Percentiles rank a stretch among this genome's conserved stretches.
Evolutionary conservation across 2,888 invertebrate species (phyloP).

Genomic region (Oligia fasciuncula): DNA sequence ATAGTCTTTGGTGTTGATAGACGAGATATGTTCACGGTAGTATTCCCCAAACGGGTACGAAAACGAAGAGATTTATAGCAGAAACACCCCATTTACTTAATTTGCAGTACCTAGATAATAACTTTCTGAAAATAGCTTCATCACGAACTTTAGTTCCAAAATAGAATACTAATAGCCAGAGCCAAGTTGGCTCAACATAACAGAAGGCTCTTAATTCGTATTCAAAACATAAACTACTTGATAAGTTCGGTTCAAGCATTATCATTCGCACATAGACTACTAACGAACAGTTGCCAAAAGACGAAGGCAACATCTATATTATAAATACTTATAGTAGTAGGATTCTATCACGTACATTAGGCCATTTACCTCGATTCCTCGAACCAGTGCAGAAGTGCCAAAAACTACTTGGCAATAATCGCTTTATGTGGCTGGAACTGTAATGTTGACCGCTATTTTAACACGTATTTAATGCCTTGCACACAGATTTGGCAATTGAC

Average conservation of each 20-base stretch:
- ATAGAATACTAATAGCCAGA: slow-evolving; percentile 8
- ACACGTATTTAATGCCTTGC: slow-evolving; percentile 7
- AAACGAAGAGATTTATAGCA: background rate
- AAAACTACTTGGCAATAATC: slow-evolving; percentile 59
- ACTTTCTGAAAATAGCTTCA: background rate
- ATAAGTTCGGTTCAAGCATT: slow-evolving; percentile 46
- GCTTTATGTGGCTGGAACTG: slow-evolving; percentile 34
- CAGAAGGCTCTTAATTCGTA: slow-evolving; percentile 42
- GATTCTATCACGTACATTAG: slow-evolving; percentile 60
- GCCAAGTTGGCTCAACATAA: slow-evolving; percentile 9
- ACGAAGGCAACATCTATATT: slow-evolving; percentile 34
- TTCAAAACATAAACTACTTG: slow-evolving; percentile 45
- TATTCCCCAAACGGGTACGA: no score
- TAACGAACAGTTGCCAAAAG: slow-evolving; percentile 62
- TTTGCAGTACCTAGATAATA: background rate
- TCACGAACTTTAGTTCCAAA: background rate
- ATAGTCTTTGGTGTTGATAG: no score
- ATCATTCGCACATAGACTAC: slow-evolving; percentile 38
- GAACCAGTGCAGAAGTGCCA: slow-evolving; percentile 50
- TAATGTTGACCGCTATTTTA: slow-evolving; percentile 47
- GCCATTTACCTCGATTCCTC: slow-evolving; percentile 59
- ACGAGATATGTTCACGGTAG: no score
- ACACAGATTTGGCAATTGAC: slow-evolving; percentile 20
- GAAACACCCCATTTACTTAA: background rate
- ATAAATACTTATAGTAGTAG: slow-evolving; percentile 39